Evolutionary conservation across 2,888 invertebrate genomes (phyloP).

Genomic region (Sylvicola fuscatus): DNA sequence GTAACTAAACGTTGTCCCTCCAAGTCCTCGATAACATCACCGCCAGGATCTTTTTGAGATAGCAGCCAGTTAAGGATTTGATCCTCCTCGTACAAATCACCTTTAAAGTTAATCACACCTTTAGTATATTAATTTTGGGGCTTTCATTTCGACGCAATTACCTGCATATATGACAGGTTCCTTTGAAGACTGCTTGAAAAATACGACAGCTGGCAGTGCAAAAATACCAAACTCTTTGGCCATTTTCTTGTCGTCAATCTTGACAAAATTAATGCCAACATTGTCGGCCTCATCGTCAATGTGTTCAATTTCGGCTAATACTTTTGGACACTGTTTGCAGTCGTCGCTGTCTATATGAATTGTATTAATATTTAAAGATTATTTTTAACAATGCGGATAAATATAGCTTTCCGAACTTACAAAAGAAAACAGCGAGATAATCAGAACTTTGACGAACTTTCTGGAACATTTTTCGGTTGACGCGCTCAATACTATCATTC

Average conservation of each 20-base stretch:
- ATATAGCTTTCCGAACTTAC: conserved; percentile 36
- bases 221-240: conserved; percentile 77
- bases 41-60: conserved; percentile 79
- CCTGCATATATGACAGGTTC: conserved; percentile 85
- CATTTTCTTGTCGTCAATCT: conserved; percentile 73
- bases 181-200: conserved; percentile 70
- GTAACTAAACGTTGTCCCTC: conserved; percentile 59
- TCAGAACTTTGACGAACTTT: conserved; percentile 76
- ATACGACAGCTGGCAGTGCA: conserved; percentile 73
- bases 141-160: conserved; percentile 15
- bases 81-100: conserved; percentile 71
- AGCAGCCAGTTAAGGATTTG: conserved; percentile 78
- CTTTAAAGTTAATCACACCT: conserved; percentile 21
- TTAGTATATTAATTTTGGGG: background rate
- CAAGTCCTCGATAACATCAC: conserved; percentile 73
- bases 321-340: conserved; percentile 82
- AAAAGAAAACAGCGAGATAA: conserved; percentile 82
- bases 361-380: conserved; percentile 14
- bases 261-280: conserved; percentile 80
- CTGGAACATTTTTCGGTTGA: conserved; percentile 83
- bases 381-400: conserved; percentile 1
- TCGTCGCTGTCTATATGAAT: conserved; percentile 82
- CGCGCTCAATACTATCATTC: conserved; percentile 78
- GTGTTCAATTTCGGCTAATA: conserved; percentile 71
- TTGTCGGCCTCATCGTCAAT: conserved; percentile 86